Evolutionary conservation across 1,140 invertebrate species (phyloP), one percentile per base, ranked within the genome.

Genomic region (Pseudomyrmex flavicornis): DNA sequence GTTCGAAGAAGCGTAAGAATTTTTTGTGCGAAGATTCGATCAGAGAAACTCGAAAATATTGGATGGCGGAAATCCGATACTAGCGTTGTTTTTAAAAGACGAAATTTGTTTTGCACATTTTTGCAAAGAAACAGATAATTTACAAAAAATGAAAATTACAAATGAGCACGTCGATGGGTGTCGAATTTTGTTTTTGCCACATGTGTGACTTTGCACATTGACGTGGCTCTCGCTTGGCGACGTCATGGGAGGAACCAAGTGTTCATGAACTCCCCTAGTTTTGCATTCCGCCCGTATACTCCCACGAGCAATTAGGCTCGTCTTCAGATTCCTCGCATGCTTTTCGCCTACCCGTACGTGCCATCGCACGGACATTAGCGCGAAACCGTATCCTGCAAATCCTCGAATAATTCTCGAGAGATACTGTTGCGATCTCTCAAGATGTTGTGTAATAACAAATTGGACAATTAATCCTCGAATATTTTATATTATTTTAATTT

Each of bases 241-340:
- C 66, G 56, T 76, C 68, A 82, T 26, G 65, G 77, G 62, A 63
- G 77, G 62, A 63, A 62, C 35, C 73, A 22, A 20, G 73, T 17
- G 58, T 50, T 61, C 44, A 52, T 68, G 68, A n/a, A 17, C 56
- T 68, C 44, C 26, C 61, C 56, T 76, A 68, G 50, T 82, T 87
- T 85, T 79, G 56, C 87, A 88, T 88, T 88, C 87, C 83, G 13
- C 15, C 0, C 54, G 46, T 66, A 75, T 88, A 61, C 61, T 65
- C 56, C 75, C 82, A 79, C 74, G 85, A 85, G 87, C 88, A 89
- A 89, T 89, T 89, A 88, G 86, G 80, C 79, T 88, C 65, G 84
- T 69, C 85, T 76, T 72, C 75, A 63, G 74, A 88, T 89, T 89
- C 86, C 72, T 72, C 66, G 86, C 75, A 63, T 69, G 66, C 86